A percentile compares a stretch with the other conserved stretches of the same genome.
These are phyloP conservation scores for Ophion ellenae DNA, from an alignment of 2,888 invertebrate species.

Conservation along the genomic window DNA sequence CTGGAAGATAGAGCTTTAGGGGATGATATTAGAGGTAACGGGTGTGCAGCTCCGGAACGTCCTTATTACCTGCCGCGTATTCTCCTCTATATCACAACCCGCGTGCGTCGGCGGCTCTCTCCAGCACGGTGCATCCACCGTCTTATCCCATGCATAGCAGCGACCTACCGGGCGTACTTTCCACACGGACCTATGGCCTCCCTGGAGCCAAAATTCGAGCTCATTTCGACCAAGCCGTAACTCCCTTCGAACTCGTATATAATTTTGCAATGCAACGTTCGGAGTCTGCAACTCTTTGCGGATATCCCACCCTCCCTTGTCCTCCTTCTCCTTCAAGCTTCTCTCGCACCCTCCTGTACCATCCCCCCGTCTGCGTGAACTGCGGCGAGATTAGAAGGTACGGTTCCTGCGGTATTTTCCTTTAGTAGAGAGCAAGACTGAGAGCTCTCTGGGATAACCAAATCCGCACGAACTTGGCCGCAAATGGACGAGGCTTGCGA, in stretches of 20 bases:
- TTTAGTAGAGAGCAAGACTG: too few species aligned
- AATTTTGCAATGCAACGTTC: conserved; percentile 67
- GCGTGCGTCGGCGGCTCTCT: neutral
- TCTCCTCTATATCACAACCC: conserved; percentile 74
- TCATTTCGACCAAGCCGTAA: conserved; percentile 74
- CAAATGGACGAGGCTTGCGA: too few species aligned
- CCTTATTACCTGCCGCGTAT: conserved; percentile 78
- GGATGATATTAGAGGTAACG: conserved; percentile 78
- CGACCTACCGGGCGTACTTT: conserved; percentile 4
- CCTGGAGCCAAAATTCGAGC: conserved; percentile 70
- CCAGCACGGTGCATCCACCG: conserved; percentile 21
- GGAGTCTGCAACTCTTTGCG: neutral
- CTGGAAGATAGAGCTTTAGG: conserved; percentile 54
- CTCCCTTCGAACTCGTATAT: conserved; percentile 67
- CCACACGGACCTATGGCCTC: neutral
- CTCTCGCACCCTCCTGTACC: neutral
- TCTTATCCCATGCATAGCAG: conserved; percentile 17
- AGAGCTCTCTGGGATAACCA: neutral
- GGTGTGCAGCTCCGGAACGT: conserved; percentile 71
- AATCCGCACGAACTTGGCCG: neutral
- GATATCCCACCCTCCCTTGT: conserved; percentile 14
- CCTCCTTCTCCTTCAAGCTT: conserved; percentile 3
- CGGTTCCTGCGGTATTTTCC: neutral
- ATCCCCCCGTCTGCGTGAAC: neutral
- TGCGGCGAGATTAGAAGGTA: conserved; percentile 50